Evolutionary conservation across 2,888 invertebrate species (phyloP).

Genomic region (Marronus borbonicus): DNA sequence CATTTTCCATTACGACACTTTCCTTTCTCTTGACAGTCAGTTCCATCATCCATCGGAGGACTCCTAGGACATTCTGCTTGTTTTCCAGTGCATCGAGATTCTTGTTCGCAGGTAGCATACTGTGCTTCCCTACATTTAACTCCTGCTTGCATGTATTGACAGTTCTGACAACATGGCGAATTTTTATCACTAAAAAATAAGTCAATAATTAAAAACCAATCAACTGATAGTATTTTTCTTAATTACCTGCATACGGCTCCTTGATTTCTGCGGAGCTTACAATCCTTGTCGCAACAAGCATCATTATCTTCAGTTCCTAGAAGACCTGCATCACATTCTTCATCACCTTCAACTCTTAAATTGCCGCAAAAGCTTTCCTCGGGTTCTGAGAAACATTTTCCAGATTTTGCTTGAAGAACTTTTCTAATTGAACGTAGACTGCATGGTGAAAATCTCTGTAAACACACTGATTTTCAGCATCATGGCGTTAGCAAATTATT

Average conservation of each 20-base stretch:
- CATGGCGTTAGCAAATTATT: neutral
- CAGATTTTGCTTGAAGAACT: conserved; percentile 93
- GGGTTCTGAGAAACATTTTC: conserved; percentile 92
- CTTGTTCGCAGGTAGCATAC: conserved; percentile 93
- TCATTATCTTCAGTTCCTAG: conserved; percentile 95
- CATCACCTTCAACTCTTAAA: conserved; percentile 93
- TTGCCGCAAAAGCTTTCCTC: conserved; percentile 98
- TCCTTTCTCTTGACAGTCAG: conserved; percentile 92
- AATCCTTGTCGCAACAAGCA: conserved; percentile 94
- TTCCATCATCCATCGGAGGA: conserved; percentile 88
- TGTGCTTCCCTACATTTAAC: conserved; percentile 93
- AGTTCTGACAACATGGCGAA: conserved; percentile 94
- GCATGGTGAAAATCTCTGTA: conserved; percentile 94
- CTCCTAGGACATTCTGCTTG: conserved; percentile 89
- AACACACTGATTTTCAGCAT: conserved; percentile 56
- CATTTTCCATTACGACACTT: conserved; percentile 93
- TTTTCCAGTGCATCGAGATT: conserved; percentile 89
- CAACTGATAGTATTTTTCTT: conserved; percentile 8
- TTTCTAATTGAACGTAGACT: conserved; percentile 93
- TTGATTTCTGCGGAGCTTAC: conserved; percentile 85
- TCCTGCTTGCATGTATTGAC: conserved; percentile 87
- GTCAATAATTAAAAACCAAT: conserved; percentile 32
- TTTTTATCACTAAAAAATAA: conserved; percentile 86
- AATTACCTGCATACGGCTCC: conserved; percentile 90
- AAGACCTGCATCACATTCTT: conserved; percentile 97